These are phyloP conservation scores for Lithosia quadra DNA, from an alignment of 2,888 invertebrate genomes.

Conservation along the genomic window DNA sequence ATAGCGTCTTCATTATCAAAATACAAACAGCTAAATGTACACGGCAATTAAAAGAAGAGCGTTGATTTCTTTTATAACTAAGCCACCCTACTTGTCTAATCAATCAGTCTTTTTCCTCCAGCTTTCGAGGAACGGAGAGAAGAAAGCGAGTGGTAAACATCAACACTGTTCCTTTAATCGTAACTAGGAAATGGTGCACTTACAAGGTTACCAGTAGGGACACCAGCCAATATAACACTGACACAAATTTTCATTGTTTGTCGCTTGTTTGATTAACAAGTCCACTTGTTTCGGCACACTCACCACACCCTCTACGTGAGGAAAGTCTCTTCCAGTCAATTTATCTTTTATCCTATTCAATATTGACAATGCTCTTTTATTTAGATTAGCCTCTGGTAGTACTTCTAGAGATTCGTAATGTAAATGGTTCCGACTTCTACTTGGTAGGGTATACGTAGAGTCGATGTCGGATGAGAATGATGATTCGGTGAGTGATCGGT, in stretches of 20 bases:
- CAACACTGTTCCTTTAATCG: background rate
- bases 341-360: constrained; percentile 97
- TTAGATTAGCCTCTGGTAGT: constrained; percentile 92
- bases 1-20: background rate
- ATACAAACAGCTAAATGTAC: background rate
- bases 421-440: constrained; percentile 72
- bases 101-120: constrained; percentile 23
- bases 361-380: constrained; percentile 96
- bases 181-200: constrained; percentile 12
- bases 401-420: constrained; percentile 80
- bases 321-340: constrained; percentile 97
- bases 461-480: constrained; percentile 79
- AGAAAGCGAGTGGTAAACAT: background rate
- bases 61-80: constrained; percentile 8
- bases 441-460: constrained; percentile 75
- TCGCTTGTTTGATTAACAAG: constrained; percentile 97
- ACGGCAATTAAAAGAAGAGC: background rate
- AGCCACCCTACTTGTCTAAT: constrained; percentile 12
- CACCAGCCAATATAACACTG: constrained; percentile 99
- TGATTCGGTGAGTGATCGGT: constrained; percentile 75
- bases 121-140: background rate
- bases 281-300: constrained; percentile 97
- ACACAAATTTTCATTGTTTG: constrained; percentile 98
- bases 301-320: constrained; percentile 89
- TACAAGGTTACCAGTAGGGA: constrained; percentile 89